Evolutionary conservation across 2,113 vertebrate genomes (phyloP).

Genomic region (Oenanthe oenanthe): DNA sequence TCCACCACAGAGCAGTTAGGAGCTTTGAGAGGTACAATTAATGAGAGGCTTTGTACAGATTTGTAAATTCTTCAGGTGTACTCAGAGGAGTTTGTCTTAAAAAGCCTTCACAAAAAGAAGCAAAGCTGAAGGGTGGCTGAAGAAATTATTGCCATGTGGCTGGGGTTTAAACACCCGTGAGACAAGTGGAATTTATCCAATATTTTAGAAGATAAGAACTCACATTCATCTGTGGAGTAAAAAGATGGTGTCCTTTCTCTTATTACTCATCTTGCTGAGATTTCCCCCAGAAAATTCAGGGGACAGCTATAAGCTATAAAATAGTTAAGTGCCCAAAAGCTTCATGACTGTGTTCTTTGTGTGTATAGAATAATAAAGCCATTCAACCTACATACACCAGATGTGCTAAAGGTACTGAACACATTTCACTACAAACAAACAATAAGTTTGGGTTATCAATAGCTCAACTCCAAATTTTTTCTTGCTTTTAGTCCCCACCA

Average conservation of each 20-base stretch:
- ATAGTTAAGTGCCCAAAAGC: neutral
- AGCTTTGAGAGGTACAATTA: neutral
- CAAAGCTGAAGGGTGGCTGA: neutral
- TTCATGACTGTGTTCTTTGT: neutral
- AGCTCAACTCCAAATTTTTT: neutral
- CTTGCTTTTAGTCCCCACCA: neutral
- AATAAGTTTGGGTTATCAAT: neutral
- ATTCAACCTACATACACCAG: neutral
- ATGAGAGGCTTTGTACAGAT: neutral
- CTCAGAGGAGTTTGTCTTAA: neutral
- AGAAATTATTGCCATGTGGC: neutral
- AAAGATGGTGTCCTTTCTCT: neutral
- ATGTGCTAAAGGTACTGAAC: neutral
- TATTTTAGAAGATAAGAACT: neutral
- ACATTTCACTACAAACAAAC: neutral
- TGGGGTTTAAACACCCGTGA: neutral
- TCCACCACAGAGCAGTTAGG: neutral
- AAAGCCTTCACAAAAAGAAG: neutral
- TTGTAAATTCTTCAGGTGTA: neutral
- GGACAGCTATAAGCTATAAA: neutral
- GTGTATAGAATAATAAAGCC: neutral
- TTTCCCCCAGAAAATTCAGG: neutral
- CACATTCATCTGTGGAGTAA: neutral
- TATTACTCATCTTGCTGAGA: neutral
- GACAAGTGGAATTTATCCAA: rapidly evolving